Conservation (phyloP, 35 echinoderm and acorn worm genomes). For the Ptychodera flava region DNA sequence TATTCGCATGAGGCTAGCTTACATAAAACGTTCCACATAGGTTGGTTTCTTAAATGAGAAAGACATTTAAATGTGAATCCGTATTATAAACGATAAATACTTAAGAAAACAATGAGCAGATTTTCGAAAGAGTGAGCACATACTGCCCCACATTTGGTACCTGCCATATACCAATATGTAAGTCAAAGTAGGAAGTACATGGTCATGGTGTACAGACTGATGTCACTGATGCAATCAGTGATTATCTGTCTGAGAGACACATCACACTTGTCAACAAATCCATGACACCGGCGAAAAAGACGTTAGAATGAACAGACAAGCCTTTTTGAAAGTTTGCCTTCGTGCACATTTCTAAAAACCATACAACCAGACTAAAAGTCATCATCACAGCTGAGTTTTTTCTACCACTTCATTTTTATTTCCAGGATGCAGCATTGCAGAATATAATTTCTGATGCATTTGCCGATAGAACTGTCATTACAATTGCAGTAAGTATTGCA, state of each 20-base stretch:
- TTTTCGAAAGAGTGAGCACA: no score
- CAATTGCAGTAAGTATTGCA: conserved; percentile 58
- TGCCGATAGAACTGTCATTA: conserved; percentile 50
- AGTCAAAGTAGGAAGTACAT: no score
- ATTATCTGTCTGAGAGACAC: not conserved
- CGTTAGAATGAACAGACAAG: not conserved
- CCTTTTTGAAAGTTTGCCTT: not conserved
- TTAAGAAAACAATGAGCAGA: not conserved
- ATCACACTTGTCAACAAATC: not conserved
- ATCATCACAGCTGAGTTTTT: not conserved
- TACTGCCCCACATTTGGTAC: no score
- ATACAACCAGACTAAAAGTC: not conserved
- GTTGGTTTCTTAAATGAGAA: not conserved
- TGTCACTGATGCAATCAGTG: not conserved
- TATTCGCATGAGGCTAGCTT: not conserved
- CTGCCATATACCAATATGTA: no score
- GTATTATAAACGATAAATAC: not conserved
- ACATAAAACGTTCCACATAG: not conserved
- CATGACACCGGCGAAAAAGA: not conserved
- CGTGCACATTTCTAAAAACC: not conserved
- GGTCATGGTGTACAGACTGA: not conserved
- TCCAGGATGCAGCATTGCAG: conserved; percentile 48
- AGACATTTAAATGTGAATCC: not conserved
- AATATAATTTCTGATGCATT: conserved; percentile 55
- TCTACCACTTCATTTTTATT: conserved; percentile 2